These are phyloP conservation scores for Parauchenoglanis punctatus DNA, from an alignment of 2,797 vertebrate species.

Conservation along the genomic window DNA sequence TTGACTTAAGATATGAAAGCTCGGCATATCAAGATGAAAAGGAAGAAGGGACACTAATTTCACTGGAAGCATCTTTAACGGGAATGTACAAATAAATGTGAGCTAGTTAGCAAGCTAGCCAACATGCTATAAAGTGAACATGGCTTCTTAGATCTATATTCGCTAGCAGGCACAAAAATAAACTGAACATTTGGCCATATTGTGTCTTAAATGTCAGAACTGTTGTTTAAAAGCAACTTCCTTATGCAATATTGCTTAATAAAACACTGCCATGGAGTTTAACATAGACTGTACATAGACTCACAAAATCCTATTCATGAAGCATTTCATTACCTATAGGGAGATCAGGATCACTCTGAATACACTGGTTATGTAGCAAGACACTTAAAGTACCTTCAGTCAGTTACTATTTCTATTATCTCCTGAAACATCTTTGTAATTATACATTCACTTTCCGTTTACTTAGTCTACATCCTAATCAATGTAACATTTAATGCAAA, in stretches of 20 bases:
- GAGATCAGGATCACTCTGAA: neutral
- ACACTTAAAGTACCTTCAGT: neutral
- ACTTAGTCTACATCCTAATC: neutral
- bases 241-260: neutral
- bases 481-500: neutral
- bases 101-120: neutral
- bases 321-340: neutral
- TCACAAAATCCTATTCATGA: neutral
- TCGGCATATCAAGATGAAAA: neutral
- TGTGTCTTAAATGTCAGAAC: neutral
- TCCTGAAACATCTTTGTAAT: neutral
- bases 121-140: neutral
- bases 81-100: neutral
- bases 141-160: neutral
- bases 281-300: neutral
- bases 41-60: neutral
- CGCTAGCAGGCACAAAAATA: neutral
- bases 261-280: neutral
- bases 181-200: neutral
- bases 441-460: neutral
- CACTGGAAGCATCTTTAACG: neutral
- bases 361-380: conserved; percentile 15
- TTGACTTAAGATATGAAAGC: neutral
- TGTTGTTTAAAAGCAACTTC: neutral
- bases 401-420: neutral